Base-by-base conservation (phyloP, 2,113 vertebrate genomes). In the Actinemys pallida region DNA sequence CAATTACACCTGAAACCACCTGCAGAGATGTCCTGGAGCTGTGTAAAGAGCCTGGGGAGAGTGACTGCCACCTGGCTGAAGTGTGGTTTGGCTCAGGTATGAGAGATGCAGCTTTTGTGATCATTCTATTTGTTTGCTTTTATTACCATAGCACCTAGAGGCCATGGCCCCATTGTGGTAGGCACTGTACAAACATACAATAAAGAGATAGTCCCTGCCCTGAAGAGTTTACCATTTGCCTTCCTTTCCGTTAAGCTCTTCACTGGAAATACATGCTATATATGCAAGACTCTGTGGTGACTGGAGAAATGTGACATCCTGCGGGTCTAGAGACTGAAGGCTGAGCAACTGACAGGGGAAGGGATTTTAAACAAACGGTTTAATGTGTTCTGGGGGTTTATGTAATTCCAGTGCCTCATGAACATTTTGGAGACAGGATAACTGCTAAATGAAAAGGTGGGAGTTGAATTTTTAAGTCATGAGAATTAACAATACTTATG, bases 21-120 rank as follows among this genome's bases (percentile, higher is more conserved):
- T 99, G 99, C 97, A 98, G 99, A 49, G 99, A 99, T n/a, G 99
- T 99, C 95, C 98, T 99, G 97, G 99, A 99, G 83, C 98, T 99
- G 91, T 99, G 99, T 97, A 99, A 99, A 95, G 99, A 99, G 93
- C 99, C 99, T 0, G 99, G 99, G 3, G 99, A 99, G 97, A 98
- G 79, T 0, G 99, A 99, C 78, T 99, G 99, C 96, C 99, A 99
- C 86, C 97, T 99, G 94, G 98, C 99, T 5, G 99, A 99, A 96
- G 98, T 99, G 97, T 99, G 99, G 99, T 98, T 99, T 35, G 99
- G 99, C 85, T 99, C 99, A 88, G 99, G 99, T 99, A 97, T 94
- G 99, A 89, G n/a, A 39, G n/a, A 12, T 11, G 4, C 13, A 1
- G 1, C 4, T 65, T 81, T 2, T 3, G 50, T 22, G 39, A 0